Evolutionary conservation across 2,888 invertebrate genomes (phyloP).

Genomic region (Clunio marinus): DNA sequence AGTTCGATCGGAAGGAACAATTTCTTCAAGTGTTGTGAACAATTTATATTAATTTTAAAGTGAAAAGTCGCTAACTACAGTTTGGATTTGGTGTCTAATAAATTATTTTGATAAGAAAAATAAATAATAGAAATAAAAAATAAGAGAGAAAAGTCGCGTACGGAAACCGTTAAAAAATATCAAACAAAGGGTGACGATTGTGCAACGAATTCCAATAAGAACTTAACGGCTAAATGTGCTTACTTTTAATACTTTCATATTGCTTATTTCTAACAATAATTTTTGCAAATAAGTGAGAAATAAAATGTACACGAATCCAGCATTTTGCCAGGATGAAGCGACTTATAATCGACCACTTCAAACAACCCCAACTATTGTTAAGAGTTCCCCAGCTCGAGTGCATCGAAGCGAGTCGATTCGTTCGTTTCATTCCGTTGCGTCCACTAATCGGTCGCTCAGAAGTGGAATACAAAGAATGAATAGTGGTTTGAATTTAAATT

Average conservation of each 20-base stretch:
- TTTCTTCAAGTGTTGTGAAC: neutral
- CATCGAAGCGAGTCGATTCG: conserved; percentile 52
- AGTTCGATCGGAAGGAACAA: conserved; percentile 18
- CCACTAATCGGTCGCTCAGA: conserved; percentile 34
- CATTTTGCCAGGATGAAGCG: conserved; percentile 71
- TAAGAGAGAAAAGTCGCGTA: neutral
- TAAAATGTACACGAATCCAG: conserved; percentile 67
- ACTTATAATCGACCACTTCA: conserved; percentile 51
- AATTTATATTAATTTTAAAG: neutral
- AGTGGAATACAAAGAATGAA: conserved; percentile 29
- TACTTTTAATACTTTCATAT: conserved; percentile 1
- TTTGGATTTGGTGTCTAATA: neutral
- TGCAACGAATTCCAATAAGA: conserved; percentile 20
- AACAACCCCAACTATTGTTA: conserved; percentile 44
- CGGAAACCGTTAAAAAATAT: conserved; percentile 9
- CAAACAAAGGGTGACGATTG: conserved; percentile 12
- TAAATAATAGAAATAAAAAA: neutral
- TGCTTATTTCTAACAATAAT: conserved; percentile 19
- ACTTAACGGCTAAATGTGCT: conserved; percentile 29
- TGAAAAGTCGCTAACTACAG: too few species aligned
- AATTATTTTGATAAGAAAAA: neutral
- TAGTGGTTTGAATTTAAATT: conserved; percentile 40
- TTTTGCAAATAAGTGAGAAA: conserved; percentile 11
- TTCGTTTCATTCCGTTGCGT: conserved; percentile 44
- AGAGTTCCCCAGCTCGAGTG: conserved; percentile 53